Evolutionary conservation across 1,140 invertebrate genomes (phyloP).

Genomic region (Neodiprion lecontei): DNA sequence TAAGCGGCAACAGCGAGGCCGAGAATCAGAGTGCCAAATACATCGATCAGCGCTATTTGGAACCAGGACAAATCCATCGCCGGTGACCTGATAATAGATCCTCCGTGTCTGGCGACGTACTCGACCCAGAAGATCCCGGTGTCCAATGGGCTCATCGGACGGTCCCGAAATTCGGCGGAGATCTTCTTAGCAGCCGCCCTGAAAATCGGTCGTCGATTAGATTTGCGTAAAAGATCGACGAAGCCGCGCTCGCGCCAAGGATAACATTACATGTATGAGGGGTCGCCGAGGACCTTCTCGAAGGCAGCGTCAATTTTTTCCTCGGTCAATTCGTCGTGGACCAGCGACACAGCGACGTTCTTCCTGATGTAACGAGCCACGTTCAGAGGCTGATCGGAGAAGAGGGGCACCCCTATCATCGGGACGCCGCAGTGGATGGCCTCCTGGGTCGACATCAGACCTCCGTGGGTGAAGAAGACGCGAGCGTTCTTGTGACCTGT

Average conservation of each 20-base stretch:
- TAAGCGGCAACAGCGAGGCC: background rate
- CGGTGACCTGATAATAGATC: slow-evolving; percentile 44
- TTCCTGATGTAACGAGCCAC: slow-evolving; percentile 41
- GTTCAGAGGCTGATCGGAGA: slow-evolving; percentile 64
- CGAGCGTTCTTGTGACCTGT: slow-evolving; percentile 59
- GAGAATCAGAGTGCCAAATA: slow-evolving; percentile 40
- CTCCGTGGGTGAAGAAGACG: slow-evolving; percentile 72
- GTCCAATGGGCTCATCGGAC: slow-evolving; percentile 49
- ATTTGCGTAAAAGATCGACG: background rate
- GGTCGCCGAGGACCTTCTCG: slow-evolving; percentile 58
- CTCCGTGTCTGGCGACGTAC: slow-evolving; percentile 57
- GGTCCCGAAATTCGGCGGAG: slow-evolving; percentile 53
- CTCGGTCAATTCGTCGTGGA: slow-evolving; percentile 46
- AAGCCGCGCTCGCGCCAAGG: background rate
- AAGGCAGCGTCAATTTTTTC: slow-evolving; percentile 60
- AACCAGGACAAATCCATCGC: slow-evolving; percentile 51
- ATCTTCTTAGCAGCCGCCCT: slow-evolving; percentile 48
- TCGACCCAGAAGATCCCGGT: slow-evolving; percentile 59
- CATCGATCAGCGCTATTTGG: slow-evolving; percentile 52
- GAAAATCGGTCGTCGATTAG: background rate
- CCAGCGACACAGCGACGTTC: slow-evolving; percentile 34
- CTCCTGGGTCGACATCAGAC: slow-evolving; percentile 72
- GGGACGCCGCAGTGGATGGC: slow-evolving; percentile 71
- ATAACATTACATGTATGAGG: slow-evolving; percentile 56
- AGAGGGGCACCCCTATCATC: slow-evolving; percentile 71